Evolutionary conservation across 2,888 invertebrate genomes (phyloP).

Genomic region (Drosophila mayaguana): DNA sequence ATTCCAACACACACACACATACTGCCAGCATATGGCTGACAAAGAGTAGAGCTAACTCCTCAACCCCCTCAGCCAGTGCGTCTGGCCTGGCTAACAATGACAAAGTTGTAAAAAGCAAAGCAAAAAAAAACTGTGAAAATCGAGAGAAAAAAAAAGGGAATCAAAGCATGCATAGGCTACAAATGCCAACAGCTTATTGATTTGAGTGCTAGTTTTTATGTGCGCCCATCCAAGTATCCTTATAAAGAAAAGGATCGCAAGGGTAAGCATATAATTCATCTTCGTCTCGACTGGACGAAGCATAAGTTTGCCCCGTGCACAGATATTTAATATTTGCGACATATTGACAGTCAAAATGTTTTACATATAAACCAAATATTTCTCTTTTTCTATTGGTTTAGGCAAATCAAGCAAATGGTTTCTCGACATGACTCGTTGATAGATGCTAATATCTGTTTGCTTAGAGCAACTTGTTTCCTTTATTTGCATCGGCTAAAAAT

Average conservation of each 20-base stretch:
- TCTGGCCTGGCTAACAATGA: conserved; percentile 17
- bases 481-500: conserved; percentile 2
- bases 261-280: conserved; percentile 34
- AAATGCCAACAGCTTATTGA: conserved; percentile 51
- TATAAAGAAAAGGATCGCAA: conserved; percentile 15
- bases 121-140: not conserved
- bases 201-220: conserved; percentile 54
- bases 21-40: conserved; percentile 58
- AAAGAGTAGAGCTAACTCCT: conserved; percentile 37
- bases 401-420: not conserved
- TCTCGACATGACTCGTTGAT: not conserved
- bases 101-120: conserved; percentile 34
- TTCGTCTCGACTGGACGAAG: conserved; percentile 20
- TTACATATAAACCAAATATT: not conserved
- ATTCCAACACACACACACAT: conserved; percentile 10
- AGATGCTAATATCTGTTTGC: conserved; percentile 7
- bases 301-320: conserved; percentile 7
- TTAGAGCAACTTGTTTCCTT: not conserved
- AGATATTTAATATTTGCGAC: conserved; percentile 11
- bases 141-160: not conserved
- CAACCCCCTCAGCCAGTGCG: not conserved
- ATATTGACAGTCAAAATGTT: conserved; percentile 5
- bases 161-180: conserved; percentile 12
- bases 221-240: conserved; percentile 2
- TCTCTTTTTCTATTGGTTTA: not conserved